Percentiles rank a stretch among this genome's conserved stretches.
phyloP scores from a whole-genome alignment of 2,113 vertebrate genomes.

The Acrocephalus arundinaceus region DNA sequence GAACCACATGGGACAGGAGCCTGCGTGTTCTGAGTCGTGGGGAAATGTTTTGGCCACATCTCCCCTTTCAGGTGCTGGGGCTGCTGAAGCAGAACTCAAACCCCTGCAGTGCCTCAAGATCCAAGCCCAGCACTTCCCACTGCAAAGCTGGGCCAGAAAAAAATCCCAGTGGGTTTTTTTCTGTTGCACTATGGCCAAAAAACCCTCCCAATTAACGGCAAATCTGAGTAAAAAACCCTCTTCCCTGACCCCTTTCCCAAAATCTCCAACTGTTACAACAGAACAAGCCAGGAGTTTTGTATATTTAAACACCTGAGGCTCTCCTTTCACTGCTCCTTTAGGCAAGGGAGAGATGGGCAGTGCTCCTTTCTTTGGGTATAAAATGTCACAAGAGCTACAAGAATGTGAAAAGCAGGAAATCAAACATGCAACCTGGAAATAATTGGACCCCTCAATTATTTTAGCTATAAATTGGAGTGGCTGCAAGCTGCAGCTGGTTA shows the following conservation, averaged over 20 bases:
- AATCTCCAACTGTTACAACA: not conserved
- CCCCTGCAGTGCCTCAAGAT: not conserved
- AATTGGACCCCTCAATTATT: not conserved
- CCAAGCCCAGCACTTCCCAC: not conserved
- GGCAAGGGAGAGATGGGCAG: not conserved
- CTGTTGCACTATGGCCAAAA: not conserved
- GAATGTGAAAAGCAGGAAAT: not conserved
- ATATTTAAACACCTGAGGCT: not conserved
- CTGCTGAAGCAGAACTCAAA: not conserved
- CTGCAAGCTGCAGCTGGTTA: slow-evolving; percentile 24
- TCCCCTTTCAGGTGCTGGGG: not conserved
- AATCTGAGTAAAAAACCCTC: not conserved
- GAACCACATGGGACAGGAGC: not conserved
- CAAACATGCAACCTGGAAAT: not conserved
- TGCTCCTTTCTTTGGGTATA: not conserved
- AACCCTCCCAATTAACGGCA: not conserved
- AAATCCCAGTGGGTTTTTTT: too few species aligned
- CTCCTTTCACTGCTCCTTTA: not conserved
- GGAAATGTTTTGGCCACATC: not conserved
- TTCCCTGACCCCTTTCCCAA: not conserved
- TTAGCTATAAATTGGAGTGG: not conserved
- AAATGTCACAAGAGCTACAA: not conserved
- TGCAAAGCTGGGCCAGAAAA: not conserved
- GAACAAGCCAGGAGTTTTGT: not conserved
- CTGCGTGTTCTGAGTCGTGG: accelerated